Conservation (phyloP, 2,113 vertebrate species). For the Pungitius pungitius region DNA sequence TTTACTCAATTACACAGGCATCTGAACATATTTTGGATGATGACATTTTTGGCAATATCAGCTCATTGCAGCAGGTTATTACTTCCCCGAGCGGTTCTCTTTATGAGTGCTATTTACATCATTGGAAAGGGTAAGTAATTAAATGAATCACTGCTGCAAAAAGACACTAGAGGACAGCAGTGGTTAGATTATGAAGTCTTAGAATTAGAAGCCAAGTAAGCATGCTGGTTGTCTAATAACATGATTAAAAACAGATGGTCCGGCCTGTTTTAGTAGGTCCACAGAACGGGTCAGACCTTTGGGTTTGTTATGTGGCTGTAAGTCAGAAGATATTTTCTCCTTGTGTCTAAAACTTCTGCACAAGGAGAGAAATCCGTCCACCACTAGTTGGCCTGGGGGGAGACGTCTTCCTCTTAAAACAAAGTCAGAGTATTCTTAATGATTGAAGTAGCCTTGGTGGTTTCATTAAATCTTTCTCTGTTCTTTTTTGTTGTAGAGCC, state of each 20-base stretch:
- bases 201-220: background rate
- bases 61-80: background rate
- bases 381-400: background rate
- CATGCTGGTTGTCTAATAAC: background rate
- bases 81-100: background rate
- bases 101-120: background rate
- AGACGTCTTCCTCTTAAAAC: constrained; percentile 18
- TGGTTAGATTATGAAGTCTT: background rate
- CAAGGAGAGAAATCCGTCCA: background rate
- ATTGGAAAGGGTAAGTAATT: background rate
- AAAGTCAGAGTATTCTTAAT: constrained; percentile 31
- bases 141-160: constrained; percentile 10
- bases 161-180: constrained; percentile 70
- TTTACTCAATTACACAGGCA: background rate
- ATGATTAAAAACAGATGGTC: background rate
- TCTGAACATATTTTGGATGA: background rate
- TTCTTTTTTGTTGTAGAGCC: constrained; percentile 77
- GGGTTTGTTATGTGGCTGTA: background rate
- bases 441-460: constrained; percentile 35
- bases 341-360: constrained; percentile 7
- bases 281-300: background rate
- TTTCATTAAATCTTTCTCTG: constrained; percentile 19
- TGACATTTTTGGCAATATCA: background rate
- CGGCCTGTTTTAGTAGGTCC: background rate
- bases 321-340: constrained; percentile 1